These are phyloP conservation scores for Diarsia brunnea DNA, from an alignment of 2,888 invertebrate genomes.

Conservation along the genomic window DNA sequence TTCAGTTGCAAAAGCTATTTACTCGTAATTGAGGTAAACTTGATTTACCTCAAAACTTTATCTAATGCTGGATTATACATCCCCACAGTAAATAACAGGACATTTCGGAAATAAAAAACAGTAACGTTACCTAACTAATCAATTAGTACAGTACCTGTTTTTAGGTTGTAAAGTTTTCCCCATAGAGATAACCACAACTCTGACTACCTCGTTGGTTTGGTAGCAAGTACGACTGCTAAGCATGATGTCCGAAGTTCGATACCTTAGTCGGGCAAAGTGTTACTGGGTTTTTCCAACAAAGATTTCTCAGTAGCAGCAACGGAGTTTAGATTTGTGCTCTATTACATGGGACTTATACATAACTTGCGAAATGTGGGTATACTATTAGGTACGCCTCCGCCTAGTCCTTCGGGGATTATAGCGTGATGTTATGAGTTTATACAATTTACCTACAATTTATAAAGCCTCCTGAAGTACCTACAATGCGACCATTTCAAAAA, in stretches of 20 bases:
- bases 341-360: too few species aligned
- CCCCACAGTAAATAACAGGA: constrained; percentile 45
- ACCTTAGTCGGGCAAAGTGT: too few species aligned
- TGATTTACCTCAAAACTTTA: constrained; percentile 43
- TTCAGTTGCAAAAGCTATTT: constrained; percentile 9
- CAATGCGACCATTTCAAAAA: constrained; percentile 1
- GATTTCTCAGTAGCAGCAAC: too few species aligned
- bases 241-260: too few species aligned
- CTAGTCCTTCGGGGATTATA: too few species aligned
- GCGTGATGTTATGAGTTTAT: neutral
- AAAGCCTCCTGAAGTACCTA: neutral
- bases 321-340: too few species aligned
- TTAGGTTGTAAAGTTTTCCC: constrained; percentile 5
- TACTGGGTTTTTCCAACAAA: too few species aligned
- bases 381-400: too few species aligned
- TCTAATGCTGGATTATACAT: constrained; percentile 19
- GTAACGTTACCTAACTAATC: constrained; percentile 17
- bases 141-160: neutral
- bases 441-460: neutral
- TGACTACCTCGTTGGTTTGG: too few species aligned
- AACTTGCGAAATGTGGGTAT: too few species aligned
- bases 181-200: neutral
- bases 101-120: constrained; percentile 14
- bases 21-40: constrained; percentile 57
- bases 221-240: too few species aligned